Conservation (phyloP, 2,888 invertebrate species). For the Ormyrus labotus region DNA sequence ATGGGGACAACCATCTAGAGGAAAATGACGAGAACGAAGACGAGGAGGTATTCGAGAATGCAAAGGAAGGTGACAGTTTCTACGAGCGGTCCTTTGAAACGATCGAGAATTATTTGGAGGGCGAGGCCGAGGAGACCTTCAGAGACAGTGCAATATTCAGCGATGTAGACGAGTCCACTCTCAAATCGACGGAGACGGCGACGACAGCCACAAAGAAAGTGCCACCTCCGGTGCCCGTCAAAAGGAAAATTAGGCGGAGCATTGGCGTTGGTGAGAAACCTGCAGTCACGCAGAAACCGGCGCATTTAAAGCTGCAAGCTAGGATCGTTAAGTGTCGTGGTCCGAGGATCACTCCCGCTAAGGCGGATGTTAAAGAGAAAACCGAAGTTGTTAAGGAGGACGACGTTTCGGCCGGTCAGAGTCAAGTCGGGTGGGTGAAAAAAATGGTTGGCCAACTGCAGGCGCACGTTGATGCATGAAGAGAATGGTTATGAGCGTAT, state of each 20-base stretch:
- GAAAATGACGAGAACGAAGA: slow-evolving; percentile 19
- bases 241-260: slow-evolving; percentile 56
- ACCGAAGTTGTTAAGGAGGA: slow-evolving; percentile 60
- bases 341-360: background rate
- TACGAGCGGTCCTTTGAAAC: slow-evolving; percentile 87
- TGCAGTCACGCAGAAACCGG: slow-evolving; percentile 67
- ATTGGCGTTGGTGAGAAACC: slow-evolving; percentile 62
- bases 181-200: slow-evolving; percentile 17
- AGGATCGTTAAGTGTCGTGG: slow-evolving; percentile 51
- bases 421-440: slow-evolving; percentile 73
- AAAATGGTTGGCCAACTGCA: slow-evolving; percentile 74
- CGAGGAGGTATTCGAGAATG: slow-evolving; percentile 26
- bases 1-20: background rate
- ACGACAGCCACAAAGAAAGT: slow-evolving; percentile 57
- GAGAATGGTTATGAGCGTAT: slow-evolving; percentile 5
- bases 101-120: slow-evolving; percentile 83
- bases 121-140: slow-evolving; percentile 82
- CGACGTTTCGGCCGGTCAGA: slow-evolving; percentile 73
- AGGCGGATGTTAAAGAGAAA: slow-evolving; percentile 14
- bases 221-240: slow-evolving; percentile 68
- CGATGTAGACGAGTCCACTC: slow-evolving; percentile 80
- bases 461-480: slow-evolving; percentile 68
- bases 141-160: slow-evolving; percentile 91
- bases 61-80: slow-evolving; percentile 79
- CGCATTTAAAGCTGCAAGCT: slow-evolving; percentile 62